A percentile compares a stretch with the other conserved stretches of the same genome.
Evolutionary conservation across 2,888 invertebrate species (phyloP).

Genomic region (Drosophila kuntzei): DNA sequence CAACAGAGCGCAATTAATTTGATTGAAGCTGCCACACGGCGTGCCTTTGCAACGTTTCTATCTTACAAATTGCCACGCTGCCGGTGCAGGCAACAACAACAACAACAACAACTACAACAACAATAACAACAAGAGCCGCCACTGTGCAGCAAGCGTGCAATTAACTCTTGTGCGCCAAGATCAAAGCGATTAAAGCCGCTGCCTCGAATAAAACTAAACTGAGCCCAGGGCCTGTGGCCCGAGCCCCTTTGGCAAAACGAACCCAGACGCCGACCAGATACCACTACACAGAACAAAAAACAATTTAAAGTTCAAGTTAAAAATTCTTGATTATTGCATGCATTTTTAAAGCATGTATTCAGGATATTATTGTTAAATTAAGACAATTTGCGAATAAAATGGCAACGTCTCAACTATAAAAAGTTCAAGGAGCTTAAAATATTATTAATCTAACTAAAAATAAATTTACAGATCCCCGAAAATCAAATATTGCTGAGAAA

Average conservation of each 20-base stretch:
- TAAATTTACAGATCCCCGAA: no score
- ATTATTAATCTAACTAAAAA: no score
- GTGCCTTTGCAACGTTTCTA: slow-evolving; percentile 73
- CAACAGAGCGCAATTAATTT: slow-evolving; percentile 81
- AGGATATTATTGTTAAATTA: no score
- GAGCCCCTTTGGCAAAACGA: slow-evolving; percentile 19
- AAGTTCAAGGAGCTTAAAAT: no score
- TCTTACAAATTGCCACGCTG: slow-evolving; percentile 71
- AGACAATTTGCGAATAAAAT: no score
- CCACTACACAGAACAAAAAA: no score
- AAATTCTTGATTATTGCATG: no score
- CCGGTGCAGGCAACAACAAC: slow-evolving; percentile 34
- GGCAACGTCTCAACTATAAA: no score
- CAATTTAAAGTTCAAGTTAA: no score
- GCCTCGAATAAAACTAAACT: slow-evolving; percentile 32
- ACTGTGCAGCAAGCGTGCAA: slow-evolving; percentile 83
- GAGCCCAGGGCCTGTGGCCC: slow-evolving; percentile 17
- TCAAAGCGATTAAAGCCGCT: slow-evolving; percentile 83
- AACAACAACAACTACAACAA: slow-evolving; percentile 12
- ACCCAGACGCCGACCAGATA: slow-evolving; percentile 6
- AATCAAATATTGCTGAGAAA: no score
- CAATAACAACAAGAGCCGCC: slow-evolving; percentile 48
- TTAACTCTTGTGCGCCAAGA: slow-evolving; percentile 83
- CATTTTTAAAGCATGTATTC: no score
- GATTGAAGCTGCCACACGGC: slow-evolving; percentile 85